Evolutionary conservation across 2,113 vertebrate genomes (phyloP).

Genomic region (Scatophagus argus): DNA sequence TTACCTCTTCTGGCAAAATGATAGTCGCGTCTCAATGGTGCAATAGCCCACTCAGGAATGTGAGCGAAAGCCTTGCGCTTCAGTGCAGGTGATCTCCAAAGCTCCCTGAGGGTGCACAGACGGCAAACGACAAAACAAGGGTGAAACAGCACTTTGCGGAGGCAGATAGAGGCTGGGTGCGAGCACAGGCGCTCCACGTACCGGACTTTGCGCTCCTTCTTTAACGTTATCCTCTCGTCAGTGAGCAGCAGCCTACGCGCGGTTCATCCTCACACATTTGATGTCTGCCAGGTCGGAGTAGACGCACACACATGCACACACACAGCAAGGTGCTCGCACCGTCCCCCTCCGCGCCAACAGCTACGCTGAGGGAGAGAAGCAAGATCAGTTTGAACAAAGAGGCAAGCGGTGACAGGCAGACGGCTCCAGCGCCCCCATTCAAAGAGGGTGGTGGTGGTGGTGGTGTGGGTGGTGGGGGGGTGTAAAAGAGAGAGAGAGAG

Average conservation of each 20-base stretch:
- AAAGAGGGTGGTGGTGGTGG: constrained; percentile 42
- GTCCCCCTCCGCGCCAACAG: constrained; percentile 64
- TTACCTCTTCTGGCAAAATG: constrained; percentile 58
- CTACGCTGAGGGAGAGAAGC: constrained; percentile 65
- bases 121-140: constrained; percentile 46
- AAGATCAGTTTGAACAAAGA: constrained; percentile 81
- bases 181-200: constrained; percentile 41
- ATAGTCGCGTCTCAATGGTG: constrained; percentile 46
- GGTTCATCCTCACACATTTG: constrained; percentile 59
- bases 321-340: constrained; percentile 64
- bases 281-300: constrained; percentile 42
- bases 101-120: constrained; percentile 50
- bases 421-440: constrained; percentile 73
- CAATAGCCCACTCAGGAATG: constrained; percentile 72
- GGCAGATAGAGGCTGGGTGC: constrained; percentile 27
- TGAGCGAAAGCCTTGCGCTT: constrained; percentile 55
- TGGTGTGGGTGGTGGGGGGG: constrained; percentile 39
- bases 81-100: constrained; percentile 68
- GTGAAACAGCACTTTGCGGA: constrained; percentile 76
- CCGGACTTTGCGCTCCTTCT: constrained; percentile 55
- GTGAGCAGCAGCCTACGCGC: constrained; percentile 42
- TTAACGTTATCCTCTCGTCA: constrained; percentile 35
- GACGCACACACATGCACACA: constrained; percentile 5
- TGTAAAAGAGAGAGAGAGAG: neutral
- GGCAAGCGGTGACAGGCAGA: constrained; percentile 78